Base-by-base conservation (phyloP, 2,113 vertebrate genomes). In the Chaenogobius annularis region DNA sequence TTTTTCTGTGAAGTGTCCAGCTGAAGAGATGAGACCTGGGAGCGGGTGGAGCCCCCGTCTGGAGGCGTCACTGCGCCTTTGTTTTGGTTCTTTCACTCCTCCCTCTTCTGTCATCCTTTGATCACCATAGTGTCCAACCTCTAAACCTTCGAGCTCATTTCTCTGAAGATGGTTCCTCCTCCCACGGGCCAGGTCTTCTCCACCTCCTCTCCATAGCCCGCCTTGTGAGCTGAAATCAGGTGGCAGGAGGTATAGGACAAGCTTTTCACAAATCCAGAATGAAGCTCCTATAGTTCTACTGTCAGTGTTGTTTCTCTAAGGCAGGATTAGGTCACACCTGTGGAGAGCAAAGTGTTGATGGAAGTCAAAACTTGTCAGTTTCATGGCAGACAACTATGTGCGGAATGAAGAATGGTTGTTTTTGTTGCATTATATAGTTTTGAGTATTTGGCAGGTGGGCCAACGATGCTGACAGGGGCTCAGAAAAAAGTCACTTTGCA, bases 61-160 rank as follows among this genome's bases (percentile, higher is more conserved):
- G 75, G 71, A 87, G 80, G 86, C 86, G 22, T 58, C 55, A 90
- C 89, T 73, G 81, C 89, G 85, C 78, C 86, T 91, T 93, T 93
- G 90, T 92, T 91, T 91, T 83, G 88, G 80, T 83, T 75, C 85
- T 78, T 81, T 86, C 91, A 83, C 90, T 93, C 91, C 89, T 92
- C 83, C 74, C 50, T 11, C 52, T 55, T 68, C 90, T 91, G 89
- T 93, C 92, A 92, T 86, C 88, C 92, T 94, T 94, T 94, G 92
- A 94, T 94, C 93, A 91, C 93, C 93, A 90, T 13, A 63, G 75
- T 73, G 58, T 75, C 75, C 70, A 79, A 58, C 73, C 76, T 35
- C 72, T 75, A 73, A n/a, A 13, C 69, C 75, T 78, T 80, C 86
- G 80, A 68, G 69, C 77, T 75, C 78, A 70, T 75, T 83, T 66